Evolutionary conservation across 2,888 invertebrate genomes (phyloP).

Genomic region (Hetaerina titia): DNA sequence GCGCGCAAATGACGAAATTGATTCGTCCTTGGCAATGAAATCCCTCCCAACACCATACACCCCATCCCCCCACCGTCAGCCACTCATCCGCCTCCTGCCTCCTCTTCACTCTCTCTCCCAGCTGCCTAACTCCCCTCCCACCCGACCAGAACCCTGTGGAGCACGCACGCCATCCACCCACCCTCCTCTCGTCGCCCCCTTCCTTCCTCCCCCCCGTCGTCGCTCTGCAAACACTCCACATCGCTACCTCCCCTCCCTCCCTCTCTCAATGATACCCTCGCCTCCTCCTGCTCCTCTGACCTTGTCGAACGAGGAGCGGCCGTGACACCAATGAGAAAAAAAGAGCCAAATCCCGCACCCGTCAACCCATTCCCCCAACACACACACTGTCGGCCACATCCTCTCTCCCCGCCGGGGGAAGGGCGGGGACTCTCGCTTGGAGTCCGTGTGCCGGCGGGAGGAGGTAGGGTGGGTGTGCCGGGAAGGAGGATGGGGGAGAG

Average conservation of each 20-base stretch:
- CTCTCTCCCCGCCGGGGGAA: neutral
- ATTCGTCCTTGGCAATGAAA: conserved; percentile 58
- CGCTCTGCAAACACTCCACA: too few species aligned
- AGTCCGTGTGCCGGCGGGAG: too few species aligned
- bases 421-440: too few species aligned
- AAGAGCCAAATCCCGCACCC: neutral
- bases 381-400: neutral
- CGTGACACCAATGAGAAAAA: conserved; percentile 51
- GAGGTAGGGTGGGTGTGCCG: too few species aligned
- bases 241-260: neutral
- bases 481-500: too few species aligned
- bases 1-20: conserved; percentile 24
- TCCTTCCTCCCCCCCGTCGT: too few species aligned
- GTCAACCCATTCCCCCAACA: neutral
- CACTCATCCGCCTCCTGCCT: neutral
- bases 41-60: neutral
- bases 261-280: neutral
- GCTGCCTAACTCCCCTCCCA: neutral
- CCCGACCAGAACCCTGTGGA: neutral
- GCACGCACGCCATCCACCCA: too few species aligned
- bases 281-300: conserved; percentile 29
- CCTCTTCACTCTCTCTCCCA: neutral
- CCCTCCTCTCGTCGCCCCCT: neutral
- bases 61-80: neutral
- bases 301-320: conserved; percentile 41